Percentiles rank a stretch among this genome's conserved stretches.
These are phyloP conservation scores for Drosophila testacea DNA, from an alignment of 2,888 invertebrate species.

Conservation along the genomic window DNA sequence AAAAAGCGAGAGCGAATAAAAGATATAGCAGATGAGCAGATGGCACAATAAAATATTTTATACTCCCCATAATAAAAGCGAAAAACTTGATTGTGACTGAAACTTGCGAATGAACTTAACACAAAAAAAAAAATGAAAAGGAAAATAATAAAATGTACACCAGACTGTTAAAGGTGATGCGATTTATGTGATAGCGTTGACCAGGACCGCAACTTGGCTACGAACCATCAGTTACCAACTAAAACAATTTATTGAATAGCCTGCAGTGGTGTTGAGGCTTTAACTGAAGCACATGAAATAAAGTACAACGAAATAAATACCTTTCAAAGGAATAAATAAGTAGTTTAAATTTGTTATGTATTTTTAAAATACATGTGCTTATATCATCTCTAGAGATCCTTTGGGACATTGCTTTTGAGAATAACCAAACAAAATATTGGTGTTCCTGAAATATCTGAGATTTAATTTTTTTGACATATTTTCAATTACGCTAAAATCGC, in stretches of 20 bases:
- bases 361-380: too few species aligned
- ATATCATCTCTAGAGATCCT: too few species aligned
- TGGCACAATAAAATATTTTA: conserved; percentile 71
- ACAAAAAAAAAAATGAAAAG: conserved; percentile 19
- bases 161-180: conserved; percentile 49
- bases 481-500: too few species aligned
- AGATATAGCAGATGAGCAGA: conserved; percentile 45
- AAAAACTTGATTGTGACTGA: conserved; percentile 73
- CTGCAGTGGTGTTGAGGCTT: background rate
- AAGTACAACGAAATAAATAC: background rate
- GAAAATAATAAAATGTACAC: conserved; percentile 15
- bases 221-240: conserved; percentile 20
- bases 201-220: conserved; percentile 24
- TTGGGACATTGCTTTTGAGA: too few species aligned
- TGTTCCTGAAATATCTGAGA: too few species aligned
- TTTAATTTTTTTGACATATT: too few species aligned
- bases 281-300: background rate
- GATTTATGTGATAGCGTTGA: conserved; percentile 49
- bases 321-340: too few species aligned
- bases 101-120: conserved; percentile 46
- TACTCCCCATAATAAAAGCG: conserved; percentile 65
- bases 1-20: conserved; percentile 16
- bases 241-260: conserved; percentile 32
- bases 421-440: too few species aligned
- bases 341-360: too few species aligned